A percentile compares a stretch with the other conserved stretches of the same genome.
Conservation (phyloP, 1,140 invertebrate species). For the Anadara kagoshimensis region DNA sequence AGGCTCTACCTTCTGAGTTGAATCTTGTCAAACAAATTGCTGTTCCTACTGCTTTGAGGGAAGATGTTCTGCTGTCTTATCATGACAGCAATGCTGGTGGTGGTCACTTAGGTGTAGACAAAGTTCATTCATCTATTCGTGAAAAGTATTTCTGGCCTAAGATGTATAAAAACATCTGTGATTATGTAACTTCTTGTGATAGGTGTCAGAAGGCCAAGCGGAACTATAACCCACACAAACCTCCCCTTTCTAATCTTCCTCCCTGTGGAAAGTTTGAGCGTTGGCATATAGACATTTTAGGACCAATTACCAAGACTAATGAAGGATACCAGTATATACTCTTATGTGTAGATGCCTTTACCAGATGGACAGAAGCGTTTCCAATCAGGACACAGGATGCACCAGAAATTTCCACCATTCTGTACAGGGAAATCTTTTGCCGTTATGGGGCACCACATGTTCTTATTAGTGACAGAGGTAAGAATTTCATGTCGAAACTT, state of each 20-base stretch:
- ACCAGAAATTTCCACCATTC: slow-evolving; percentile 28
- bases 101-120: slow-evolving; percentile 34
- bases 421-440: slow-evolving; percentile 40
- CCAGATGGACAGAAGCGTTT: slow-evolving; percentile 43
- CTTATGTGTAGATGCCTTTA: slow-evolving; percentile 33
- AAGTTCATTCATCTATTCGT: slow-evolving; percentile 11
- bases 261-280: slow-evolving; percentile 33
- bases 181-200: slow-evolving; percentile 32
- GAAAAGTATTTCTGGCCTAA: slow-evolving; percentile 38
- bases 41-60: slow-evolving; percentile 33
- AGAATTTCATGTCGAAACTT: slow-evolving; percentile 38
- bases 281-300: slow-evolving; percentile 47
- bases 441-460: slow-evolving; percentile 30
- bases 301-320: slow-evolving; percentile 37
- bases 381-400: slow-evolving; percentile 34
- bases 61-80: slow-evolving; percentile 27
- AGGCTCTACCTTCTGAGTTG: slow-evolving; percentile 14
- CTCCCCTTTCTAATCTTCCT: slow-evolving; percentile 23
- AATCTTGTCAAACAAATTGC: slow-evolving; percentile 25
- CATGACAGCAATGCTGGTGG: slow-evolving; percentile 42
- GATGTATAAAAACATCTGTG: slow-evolving; percentile 30
- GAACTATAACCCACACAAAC: slow-evolving; percentile 13
- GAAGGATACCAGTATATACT: slow-evolving; percentile 43
- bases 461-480: slow-evolving; percentile 35
- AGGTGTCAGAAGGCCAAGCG: slow-evolving; percentile 26